Percentiles rank a stretch among this genome's conserved stretches.
Conservation (phyloP, 1,140 invertebrate species). For the Apis cerana region DNA sequence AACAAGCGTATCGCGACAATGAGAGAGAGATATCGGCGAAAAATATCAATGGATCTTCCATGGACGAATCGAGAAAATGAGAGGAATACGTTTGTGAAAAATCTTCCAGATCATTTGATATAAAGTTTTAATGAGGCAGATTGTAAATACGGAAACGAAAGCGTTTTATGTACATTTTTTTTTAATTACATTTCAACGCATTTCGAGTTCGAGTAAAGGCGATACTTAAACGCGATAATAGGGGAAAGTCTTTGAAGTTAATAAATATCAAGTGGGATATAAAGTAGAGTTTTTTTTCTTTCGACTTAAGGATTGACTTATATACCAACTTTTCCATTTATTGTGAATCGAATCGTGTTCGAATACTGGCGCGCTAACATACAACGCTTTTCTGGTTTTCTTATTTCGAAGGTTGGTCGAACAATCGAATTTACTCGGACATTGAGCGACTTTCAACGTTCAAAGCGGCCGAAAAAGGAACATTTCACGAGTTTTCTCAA, state of each 20-base stretch:
- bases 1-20: not conserved
- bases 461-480: slow-evolving; percentile 1
- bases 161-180: slow-evolving; percentile 2
- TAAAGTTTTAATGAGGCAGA: not conserved
- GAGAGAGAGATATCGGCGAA: not conserved
- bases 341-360: not conserved
- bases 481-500: slow-evolving; percentile 26
- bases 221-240: not conserved
- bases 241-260: not conserved
- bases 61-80: no score
- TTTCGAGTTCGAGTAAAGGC: not conserved
- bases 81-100: not conserved
- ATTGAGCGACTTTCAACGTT: not conserved
- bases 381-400: slow-evolving; percentile 1
- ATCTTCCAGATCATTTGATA: not conserved
- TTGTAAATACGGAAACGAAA: not conserved
- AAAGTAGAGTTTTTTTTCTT: no score
- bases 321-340: not conserved
- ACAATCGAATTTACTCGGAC: slow-evolving; percentile 13
- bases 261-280: not conserved
- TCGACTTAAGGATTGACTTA: no score
- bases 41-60: not conserved
- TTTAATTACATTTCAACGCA: not conserved
- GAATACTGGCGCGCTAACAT: not conserved
- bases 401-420: not conserved